Conservation (phyloP, 30 jellyfish, hydroid and myxozoan genomes). For the Clytia hemisphaerica region DNA sequence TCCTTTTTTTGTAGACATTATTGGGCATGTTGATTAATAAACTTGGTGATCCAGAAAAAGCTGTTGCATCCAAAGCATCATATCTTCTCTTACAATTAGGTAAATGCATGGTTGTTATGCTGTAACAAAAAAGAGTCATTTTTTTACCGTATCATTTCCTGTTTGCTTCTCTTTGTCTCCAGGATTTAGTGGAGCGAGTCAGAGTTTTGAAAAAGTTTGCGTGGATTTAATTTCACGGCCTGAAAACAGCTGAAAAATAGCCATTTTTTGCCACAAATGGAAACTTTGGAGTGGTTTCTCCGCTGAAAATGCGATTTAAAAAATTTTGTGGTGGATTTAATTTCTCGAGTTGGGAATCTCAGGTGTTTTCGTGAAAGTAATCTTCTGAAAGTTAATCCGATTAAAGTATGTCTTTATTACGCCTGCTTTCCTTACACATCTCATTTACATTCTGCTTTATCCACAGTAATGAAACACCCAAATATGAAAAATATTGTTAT, state of each 20-base stretch:
- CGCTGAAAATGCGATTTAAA: no score
- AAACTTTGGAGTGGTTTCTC: no score
- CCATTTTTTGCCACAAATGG: no score
- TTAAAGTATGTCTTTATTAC: not conserved
- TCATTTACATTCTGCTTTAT: not conserved
- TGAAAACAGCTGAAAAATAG: no score
- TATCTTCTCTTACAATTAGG: slow-evolving; percentile 76
- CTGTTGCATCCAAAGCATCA: slow-evolving; percentile 80
- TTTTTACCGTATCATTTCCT: not conserved
- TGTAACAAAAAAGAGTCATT: no score
- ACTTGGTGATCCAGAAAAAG: slow-evolving; percentile 93
- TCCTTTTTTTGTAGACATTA: slow-evolving; percentile 30
- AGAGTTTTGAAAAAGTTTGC: not conserved
- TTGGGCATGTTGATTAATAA: slow-evolving; percentile 65
- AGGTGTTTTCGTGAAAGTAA: no score
- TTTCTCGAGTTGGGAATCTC: no score
- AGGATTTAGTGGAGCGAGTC: not conserved
- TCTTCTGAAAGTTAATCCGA: no score
- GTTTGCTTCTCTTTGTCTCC: no score
- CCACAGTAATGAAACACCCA: slow-evolving; percentile 76
- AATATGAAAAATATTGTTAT: slow-evolving; percentile 74
- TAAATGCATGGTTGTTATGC: no score
- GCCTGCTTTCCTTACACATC: not conserved
- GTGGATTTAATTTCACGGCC: not conserved
- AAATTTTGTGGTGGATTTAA: no score